Percentiles rank a stretch among this genome's conserved stretches.
Conservation (phyloP, 2,113 vertebrate genomes). For the Neopipo cinnamomea region DNA sequence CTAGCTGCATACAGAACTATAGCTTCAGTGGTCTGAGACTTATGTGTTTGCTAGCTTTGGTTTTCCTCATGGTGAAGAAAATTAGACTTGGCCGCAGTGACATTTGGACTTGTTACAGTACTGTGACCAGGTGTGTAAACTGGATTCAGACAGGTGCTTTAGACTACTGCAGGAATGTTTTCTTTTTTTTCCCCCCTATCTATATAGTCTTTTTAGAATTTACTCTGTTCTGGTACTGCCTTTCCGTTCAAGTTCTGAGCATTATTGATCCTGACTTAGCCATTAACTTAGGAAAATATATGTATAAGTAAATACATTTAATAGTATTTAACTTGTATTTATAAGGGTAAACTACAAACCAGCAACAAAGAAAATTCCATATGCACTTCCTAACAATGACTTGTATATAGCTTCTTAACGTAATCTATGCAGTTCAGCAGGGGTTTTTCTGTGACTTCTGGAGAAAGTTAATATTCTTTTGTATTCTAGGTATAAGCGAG, state of each 20-base stretch:
- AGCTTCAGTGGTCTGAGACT: neutral
- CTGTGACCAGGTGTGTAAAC: neutral
- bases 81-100: neutral
- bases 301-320: neutral
- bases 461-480: neutral
- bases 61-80: neutral
- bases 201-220: neutral
- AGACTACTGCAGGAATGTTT: neutral
- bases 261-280: neutral
- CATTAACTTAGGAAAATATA: neutral
- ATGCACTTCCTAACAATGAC: neutral
- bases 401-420: neutral
- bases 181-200: neutral
- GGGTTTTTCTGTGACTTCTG: neutral
- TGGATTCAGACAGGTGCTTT: neutral
- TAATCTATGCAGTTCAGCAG: neutral
- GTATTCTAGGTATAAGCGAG: slow-evolving; percentile 89
- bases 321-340: neutral
- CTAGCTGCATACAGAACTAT: neutral
- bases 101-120: neutral
- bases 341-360: neutral
- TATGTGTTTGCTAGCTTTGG: neutral
- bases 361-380: neutral
- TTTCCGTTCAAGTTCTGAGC: neutral
- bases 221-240: neutral